Conservation (phyloP, 2,113 vertebrate genomes). For the Phalacrocorax carbo region DNA sequence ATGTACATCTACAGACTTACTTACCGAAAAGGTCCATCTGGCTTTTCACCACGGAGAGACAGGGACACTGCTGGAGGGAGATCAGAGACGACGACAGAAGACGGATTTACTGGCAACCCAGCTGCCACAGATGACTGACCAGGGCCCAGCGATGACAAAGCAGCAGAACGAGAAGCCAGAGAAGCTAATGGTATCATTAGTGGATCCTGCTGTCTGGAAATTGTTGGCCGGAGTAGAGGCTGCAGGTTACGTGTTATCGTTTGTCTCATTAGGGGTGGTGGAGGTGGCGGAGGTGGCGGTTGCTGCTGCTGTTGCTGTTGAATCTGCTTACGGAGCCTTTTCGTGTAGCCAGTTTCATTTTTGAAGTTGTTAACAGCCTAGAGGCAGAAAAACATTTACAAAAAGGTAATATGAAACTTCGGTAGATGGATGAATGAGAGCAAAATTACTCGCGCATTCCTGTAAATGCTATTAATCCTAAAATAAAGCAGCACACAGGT, state of each 20-base stretch:
- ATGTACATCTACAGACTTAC: constrained; percentile 31
- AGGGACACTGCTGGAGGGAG: constrained; percentile 73
- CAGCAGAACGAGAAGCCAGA: constrained; percentile 68
- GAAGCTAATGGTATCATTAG: constrained; percentile 75
- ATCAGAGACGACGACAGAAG: constrained; percentile 66
- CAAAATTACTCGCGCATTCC: background rate
- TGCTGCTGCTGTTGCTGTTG: constrained; percentile 49
- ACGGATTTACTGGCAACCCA: constrained; percentile 53
- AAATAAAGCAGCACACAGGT: background rate
- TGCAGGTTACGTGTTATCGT: constrained; percentile 74
- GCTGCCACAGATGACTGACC: constrained; percentile 53
- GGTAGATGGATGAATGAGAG: accelerated
- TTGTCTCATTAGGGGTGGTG: constrained; percentile 28
- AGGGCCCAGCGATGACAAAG: constrained; percentile 49
- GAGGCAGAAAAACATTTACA: background rate
- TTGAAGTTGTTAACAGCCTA: constrained; percentile 97
- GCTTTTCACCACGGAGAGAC: constrained; percentile 75
- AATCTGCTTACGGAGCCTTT: constrained; percentile 76
- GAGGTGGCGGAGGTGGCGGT: background rate
- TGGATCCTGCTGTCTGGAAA: constrained; percentile 87
- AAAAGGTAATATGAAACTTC: background rate
- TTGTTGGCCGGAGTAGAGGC: constrained; percentile 66
- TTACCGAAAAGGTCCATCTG: constrained; percentile 78
- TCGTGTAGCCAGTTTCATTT: constrained; percentile 87
- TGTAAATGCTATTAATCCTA: background rate